phyloP scores from a whole-genome alignment of 2,113 vertebrate species.

The Salminus brasiliensis region DNA sequence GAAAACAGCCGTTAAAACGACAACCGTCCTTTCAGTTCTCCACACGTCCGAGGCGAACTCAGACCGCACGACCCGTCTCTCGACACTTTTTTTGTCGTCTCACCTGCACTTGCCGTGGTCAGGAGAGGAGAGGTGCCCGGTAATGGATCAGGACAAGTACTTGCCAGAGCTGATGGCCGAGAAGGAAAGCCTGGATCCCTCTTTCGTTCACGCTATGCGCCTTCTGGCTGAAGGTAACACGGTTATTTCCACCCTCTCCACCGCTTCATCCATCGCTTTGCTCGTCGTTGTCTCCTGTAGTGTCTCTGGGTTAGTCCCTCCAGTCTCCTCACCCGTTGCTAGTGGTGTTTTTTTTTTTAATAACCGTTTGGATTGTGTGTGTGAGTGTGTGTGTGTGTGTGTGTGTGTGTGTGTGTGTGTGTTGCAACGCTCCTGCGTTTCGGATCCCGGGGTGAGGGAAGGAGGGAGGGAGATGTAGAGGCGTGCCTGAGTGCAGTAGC shows the following conservation, averaged over 20 bases:
- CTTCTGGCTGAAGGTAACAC: conserved; percentile 89
- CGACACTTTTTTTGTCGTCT: conserved; percentile 61
- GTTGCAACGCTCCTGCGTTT: not conserved
- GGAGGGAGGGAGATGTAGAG: not conserved
- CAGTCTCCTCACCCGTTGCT: not conserved
- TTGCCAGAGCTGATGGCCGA: conserved; percentile 92
- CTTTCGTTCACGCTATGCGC: conserved; percentile 90
- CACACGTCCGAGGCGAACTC: conserved; percentile 42
- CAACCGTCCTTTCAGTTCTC: conserved; percentile 22
- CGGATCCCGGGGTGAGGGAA: not conserved
- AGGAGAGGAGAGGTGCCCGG: conserved; percentile 63
- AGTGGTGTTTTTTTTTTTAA: not conserved
- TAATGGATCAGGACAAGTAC: conserved; percentile 91
- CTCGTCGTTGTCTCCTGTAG: not conserved
- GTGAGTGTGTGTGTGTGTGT: too few species aligned
- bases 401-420: not conserved
- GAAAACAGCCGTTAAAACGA: conserved; percentile 32
- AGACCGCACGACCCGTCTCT: conserved; percentile 60
- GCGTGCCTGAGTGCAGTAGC: conserved; percentile 15
- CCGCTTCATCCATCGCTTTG: not conserved
- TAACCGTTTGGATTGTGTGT: too few species aligned
- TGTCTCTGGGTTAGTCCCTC: too few species aligned
- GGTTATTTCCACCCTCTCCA: not conserved
- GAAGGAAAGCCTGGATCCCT: conserved; percentile 89
- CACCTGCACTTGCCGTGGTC: conserved; percentile 67